Evolutionary conservation across 2,797 vertebrate genomes (phyloP), one percentile per base, ranked within the genome.

Genomic region (Pygocentrus nattereri): DNA sequence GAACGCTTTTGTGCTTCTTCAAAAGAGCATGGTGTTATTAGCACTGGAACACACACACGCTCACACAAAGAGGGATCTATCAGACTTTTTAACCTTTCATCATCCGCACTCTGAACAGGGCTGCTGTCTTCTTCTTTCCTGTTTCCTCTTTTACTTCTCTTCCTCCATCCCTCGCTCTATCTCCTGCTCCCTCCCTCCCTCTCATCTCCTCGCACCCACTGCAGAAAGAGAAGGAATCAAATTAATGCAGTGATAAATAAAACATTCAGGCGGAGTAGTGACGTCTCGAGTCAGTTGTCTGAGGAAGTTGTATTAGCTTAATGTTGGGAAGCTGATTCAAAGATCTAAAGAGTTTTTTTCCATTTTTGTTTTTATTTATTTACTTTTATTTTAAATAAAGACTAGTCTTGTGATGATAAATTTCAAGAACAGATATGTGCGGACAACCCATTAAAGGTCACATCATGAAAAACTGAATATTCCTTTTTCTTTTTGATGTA

Each of bases 71-170:
- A 88, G 78, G 90, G 88, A 91, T 94, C 90, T 91, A 85, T 92
- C 82, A 21, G 84, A 88, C 85, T 90, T 90, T 84, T 90, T 89
- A 90, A 93, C 90, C 90, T 93, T 93, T 92, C 89, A 93, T 93
- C 91, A 88, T 12, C 49, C 76, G 81, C 56, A 38, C 81, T 87
- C 80, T 86, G 87, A 90, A 89, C 89, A 86, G 81, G 80, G 86
- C 90, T 91, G 74, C 87, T 58, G 78, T 91, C 90, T 89, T 87
- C 90, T 89, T 87, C 89, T 91, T 81, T 85, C 77, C 82, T 79
- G 78, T 81, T 86, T 85, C 64, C 23, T 52, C 44, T 47, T 64
- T 67, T 81, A 47, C 62, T n/a, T 62, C 56, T 30, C 50, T 74
- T 80, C 44, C 54, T 21, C 44, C 61, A 27, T 38, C 58, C 21